Conservation (phyloP, 2,113 vertebrate genomes). For the Danionella cerebrum region DNA sequence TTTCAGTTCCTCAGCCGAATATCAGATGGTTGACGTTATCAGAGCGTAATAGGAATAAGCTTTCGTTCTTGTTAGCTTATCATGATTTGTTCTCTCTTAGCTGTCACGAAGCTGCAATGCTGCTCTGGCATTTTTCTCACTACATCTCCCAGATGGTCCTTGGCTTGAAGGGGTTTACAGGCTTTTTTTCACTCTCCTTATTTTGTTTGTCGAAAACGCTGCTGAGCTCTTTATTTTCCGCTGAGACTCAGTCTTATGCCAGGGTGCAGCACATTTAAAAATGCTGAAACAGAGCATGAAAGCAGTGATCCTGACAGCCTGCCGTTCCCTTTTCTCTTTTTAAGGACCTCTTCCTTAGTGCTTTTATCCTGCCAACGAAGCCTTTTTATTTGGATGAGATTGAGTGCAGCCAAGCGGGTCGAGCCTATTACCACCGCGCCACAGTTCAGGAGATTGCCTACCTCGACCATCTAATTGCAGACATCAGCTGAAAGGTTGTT, state of each 20-base stretch:
- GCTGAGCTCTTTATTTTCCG: slow-evolving; percentile 6
- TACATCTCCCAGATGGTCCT: slow-evolving; percentile 25
- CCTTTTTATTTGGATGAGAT: slow-evolving; percentile 72
- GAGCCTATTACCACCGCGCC: slow-evolving; percentile 50
- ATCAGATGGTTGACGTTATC: too few relatives aligned
- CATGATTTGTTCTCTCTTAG: slow-evolving; percentile 28
- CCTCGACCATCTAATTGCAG: slow-evolving; percentile 44
- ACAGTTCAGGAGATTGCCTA: slow-evolving; percentile 70
- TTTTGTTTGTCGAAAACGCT: slow-evolving; percentile 5
- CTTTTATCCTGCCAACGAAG: slow-evolving; percentile 66
- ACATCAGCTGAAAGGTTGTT: slow-evolving; percentile 55
- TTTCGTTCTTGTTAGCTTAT: background rate
- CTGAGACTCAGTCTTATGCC: background rate
- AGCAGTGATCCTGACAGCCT: slow-evolving; percentile 32
- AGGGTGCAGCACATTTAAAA: background rate
- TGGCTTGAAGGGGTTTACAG: slow-evolving; percentile 20
- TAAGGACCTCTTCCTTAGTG: slow-evolving; percentile 51
- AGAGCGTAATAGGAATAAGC: too few relatives aligned
- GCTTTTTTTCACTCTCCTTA: background rate
- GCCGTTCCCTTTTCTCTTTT: slow-evolving; percentile 41
- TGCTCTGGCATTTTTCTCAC: slow-evolving; percentile 17
- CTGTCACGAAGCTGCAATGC: slow-evolving; percentile 24
- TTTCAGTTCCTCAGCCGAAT: too few relatives aligned
- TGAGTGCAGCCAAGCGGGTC: slow-evolving; percentile 73
- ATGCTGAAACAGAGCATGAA: slow-evolving; percentile 13